Evolutionary conservation across 92 coral and sea anemone genomes (phyloP).

Genomic region (Chrysogorgia sp.): DNA sequence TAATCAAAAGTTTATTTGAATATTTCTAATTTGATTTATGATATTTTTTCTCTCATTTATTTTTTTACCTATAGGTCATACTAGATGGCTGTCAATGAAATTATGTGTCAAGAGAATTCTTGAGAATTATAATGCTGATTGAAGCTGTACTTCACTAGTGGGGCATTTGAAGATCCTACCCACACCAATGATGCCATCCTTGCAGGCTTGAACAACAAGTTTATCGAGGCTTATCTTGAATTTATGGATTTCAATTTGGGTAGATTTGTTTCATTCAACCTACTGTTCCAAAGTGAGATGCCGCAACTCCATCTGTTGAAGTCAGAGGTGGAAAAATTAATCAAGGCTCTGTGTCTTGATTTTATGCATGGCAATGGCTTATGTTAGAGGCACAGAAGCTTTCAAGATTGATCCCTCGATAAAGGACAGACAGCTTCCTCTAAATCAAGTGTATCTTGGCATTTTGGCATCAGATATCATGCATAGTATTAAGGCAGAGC

Average conservation of each 20-base stretch:
- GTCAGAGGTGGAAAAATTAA: background rate
- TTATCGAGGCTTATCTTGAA: background rate
- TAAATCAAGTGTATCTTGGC: constrained; percentile 18
- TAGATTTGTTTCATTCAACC: constrained; percentile 1
- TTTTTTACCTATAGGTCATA: background rate
- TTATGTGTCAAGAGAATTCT: constrained; percentile 11
- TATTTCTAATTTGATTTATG: no score
- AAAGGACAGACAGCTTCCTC: constrained; percentile 21
- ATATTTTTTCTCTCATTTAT: background rate
- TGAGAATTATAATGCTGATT: background rate
- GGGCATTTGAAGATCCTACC: constrained; percentile 16
- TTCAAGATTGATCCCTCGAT: constrained; percentile 8
- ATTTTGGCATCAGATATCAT: constrained; percentile 18
- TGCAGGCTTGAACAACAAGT: constrained; percentile 8
- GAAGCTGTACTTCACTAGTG: constrained; percentile 7
- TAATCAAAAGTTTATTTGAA: no score
- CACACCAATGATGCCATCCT: constrained; percentile 20
- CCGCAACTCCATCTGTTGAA: constrained; percentile 13
- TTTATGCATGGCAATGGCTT: constrained; percentile 8
- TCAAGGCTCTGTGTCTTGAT: constrained; percentile 25
- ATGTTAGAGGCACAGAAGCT: constrained; percentile 9
- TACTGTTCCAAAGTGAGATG: constrained; percentile 16
- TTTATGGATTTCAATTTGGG: constrained; percentile 22
- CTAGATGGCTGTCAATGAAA: constrained; percentile 18
- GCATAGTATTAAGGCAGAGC: constrained; percentile 9